Evolutionary conservation across 2,888 invertebrate genomes (phyloP), one percentile per base, ranked within the genome.

Genomic region (Drosophila sordidula): DNA sequence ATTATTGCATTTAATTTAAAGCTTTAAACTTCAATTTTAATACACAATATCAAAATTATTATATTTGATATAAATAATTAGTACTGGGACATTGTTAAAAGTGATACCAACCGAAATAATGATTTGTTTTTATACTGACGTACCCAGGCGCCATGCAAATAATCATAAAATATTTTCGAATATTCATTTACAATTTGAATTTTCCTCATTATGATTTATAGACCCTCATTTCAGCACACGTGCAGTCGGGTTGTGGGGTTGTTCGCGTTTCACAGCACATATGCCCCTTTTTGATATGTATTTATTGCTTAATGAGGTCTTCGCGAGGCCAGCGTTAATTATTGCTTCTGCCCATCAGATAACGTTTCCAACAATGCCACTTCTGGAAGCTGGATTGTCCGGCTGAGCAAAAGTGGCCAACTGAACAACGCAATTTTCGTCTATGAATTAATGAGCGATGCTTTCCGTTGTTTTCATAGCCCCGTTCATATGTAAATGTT

Each of bases 401-500:
- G 46, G 41, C 61, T 62, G 65, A 83, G 54, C 65, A 63, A 29
- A 29, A 65, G 66, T 70, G 78, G 55, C 68, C 49, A 80, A 71
- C 77, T 77, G 70, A 75, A 80, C 64, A 57, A 25, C 68, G 68
- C 67, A 75, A 85, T 85, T 85, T 73, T 70, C 62, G 76, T 61
- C 68, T 64, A 46, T 78, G 51, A 81, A 83, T 83, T 87, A 85
- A 78, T 78, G 87, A 87, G 79, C 46, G 50, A 29, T 38, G 61
- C 39, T 52, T 59, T 49, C 61, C 64, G 70, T 34, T 46, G 39
- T 26, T 25, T 29, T 29, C 29, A 29, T 9, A 9, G 29, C 9
- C 9, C 29, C 29, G 51, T 47, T 6, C n/a, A 39, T 22, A 54
- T 52, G 62, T 39, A 57, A 55, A 52, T 62, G 47, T 45, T 18